Conservation (phyloP, 2,113 vertebrate species). For the Caracal caracal region DNA sequence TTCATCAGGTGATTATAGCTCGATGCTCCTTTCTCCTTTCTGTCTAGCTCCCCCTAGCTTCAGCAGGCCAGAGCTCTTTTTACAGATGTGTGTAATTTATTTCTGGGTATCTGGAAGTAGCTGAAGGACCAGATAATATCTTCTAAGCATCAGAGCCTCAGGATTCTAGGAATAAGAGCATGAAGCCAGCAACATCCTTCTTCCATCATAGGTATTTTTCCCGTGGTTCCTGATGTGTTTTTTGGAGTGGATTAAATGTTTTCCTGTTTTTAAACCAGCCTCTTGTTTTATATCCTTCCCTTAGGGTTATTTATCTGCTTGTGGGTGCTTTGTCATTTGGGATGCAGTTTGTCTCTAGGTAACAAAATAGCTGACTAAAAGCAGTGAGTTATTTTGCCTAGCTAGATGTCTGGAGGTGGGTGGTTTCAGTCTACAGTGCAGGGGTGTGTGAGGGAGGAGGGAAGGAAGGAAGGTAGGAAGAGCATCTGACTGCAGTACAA, state of each 20-base stretch:
- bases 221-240: background rate
- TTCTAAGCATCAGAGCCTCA: background rate
- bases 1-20: background rate
- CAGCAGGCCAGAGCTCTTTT: background rate
- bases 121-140: background rate
- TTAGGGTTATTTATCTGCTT: background rate
- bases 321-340: background rate
- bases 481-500: background rate
- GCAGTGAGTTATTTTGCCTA: background rate
- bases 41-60: background rate
- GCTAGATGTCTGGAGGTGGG: background rate
- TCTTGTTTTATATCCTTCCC: constrained; percentile 40
- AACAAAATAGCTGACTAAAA: background rate
- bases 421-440: background rate
- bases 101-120: background rate
- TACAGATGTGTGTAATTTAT: constrained; percentile 6
- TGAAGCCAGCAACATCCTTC: background rate
- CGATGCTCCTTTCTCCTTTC: background rate
- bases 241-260: constrained; percentile 68
- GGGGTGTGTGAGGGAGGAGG: background rate
- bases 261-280: constrained; percentile 55
- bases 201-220: background rate
- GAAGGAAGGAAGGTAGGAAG: background rate
- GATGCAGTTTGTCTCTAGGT: constrained; percentile 1
- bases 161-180: background rate